Base-by-base conservation (phyloP, 2,113 vertebrate species). In the Butorides virescens region DNA sequence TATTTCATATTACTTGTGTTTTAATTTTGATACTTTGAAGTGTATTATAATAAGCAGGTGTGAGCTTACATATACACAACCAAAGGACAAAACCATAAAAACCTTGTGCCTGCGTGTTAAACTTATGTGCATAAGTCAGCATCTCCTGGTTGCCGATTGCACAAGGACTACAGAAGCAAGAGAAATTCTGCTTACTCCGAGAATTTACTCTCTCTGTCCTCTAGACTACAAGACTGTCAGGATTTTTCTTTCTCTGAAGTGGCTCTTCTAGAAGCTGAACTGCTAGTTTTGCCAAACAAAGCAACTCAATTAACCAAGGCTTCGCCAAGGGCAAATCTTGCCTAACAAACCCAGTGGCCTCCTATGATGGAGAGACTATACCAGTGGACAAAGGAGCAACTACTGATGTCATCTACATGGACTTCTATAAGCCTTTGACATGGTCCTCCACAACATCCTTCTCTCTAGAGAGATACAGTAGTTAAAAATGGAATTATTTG, bases 61-160 rank as follows among this genome's bases (percentile, higher is more conserved):
- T 13, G 2, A 85, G 27, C 15, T 81, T 67, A 36, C 5, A 32
- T 22, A 27, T 29, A 55, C 5, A 74, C 12, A 82, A 47, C 8
- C 17, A 47, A 74, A 92, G 37, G 39, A 73, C 17, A 66, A 62
- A 88, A 74, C 4, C 0, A 87, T 7, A 90, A 61, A 72, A 88
- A 52, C 3, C 14, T 52, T 25, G 29, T 30, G 44, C 29, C 13
- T 66, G 4, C 7, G 11, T 19, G 17, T 72, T 68, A 68, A 79
- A 75, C 13, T 11, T 58, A 20, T 1, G 5, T 1, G 5, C 20
- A 0, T 18, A 89, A 67, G 10, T 44, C 8, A 46, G n/a, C 7
- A 25, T 55, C 19, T 86, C 30, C 63, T 70, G 25, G 36, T 18
- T 86, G 42, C 30, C 70, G n/a, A 53, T 13, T 68, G 58, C 32